Conservation (phyloP, 2,888 invertebrate species). For the Euspilapteryx auroguttella region DNA sequence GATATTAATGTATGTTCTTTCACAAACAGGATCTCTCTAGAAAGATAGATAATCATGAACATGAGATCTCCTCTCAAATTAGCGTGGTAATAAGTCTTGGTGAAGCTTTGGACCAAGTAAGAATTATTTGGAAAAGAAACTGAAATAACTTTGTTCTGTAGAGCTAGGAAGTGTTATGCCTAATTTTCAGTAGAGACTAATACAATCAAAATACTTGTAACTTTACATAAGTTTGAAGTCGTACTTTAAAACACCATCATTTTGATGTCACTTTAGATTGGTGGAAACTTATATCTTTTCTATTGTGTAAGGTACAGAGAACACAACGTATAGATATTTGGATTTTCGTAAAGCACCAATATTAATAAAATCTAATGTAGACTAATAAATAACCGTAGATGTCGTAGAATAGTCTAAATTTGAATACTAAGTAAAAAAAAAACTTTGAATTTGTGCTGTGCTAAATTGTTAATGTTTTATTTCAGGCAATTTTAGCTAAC, state of each 20-base stretch:
- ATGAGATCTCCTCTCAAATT: slow-evolving; percentile 51
- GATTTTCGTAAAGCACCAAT: too few species aligned
- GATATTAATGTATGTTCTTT: slow-evolving; percentile 19
- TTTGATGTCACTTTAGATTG: too few species aligned
- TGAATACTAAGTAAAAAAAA: slow-evolving; percentile 7
- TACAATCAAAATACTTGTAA: slow-evolving; percentile 28
- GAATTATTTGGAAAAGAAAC: slow-evolving; percentile 30
- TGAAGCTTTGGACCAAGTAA: slow-evolving; percentile 85
- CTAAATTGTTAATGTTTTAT: too few species aligned
- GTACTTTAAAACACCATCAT: too few species aligned
- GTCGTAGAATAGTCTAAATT: slow-evolving; percentile 44
- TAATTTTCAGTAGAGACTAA: slow-evolving; percentile 54
- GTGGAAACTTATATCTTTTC: too few species aligned
- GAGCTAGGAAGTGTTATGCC: slow-evolving; percentile 76
- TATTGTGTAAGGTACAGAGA: too few species aligned
- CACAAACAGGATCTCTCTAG: slow-evolving; percentile 74
- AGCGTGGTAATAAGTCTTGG: slow-evolving; percentile 74
- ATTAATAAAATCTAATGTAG: too few species aligned
- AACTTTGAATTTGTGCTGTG: not conserved
- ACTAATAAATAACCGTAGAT: slow-evolving; percentile 51
- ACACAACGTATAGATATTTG: too few species aligned
- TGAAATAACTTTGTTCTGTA: too few species aligned
- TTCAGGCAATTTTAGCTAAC: slow-evolving; percentile 74
- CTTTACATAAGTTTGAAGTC: too few species aligned
- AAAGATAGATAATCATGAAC: slow-evolving; percentile 70